Conservation (phyloP, 2,888 invertebrate genomes). For the Synergus itoensis region DNA sequence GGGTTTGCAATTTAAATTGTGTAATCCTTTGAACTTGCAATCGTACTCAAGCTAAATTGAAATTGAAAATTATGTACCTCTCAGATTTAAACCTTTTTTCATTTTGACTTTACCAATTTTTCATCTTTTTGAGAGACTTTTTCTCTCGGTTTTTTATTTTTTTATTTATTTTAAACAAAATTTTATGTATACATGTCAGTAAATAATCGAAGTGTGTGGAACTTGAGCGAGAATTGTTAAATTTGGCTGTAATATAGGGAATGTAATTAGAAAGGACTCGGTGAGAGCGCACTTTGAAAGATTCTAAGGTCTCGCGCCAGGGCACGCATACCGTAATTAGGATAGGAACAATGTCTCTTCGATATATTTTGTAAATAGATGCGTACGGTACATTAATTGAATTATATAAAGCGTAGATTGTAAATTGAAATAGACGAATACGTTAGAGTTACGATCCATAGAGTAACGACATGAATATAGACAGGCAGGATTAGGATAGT, state of each 20-base stretch:
- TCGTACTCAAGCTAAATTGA: no score
- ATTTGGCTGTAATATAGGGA: slow-evolving; percentile 76
- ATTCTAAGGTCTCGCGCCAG: slow-evolving; percentile 69
- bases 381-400: slow-evolving; percentile 61
- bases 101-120: slow-evolving; percentile 55
- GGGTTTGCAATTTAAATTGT: background rate
- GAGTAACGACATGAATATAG: slow-evolving; percentile 57
- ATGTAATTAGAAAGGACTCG: slow-evolving; percentile 68
- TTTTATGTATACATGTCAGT: slow-evolving; percentile 44
- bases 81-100: slow-evolving; percentile 20
- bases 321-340: slow-evolving; percentile 74
- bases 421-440: slow-evolving; percentile 49
- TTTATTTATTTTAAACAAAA: slow-evolving; percentile 38
- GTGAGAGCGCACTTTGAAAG: slow-evolving; percentile 68
- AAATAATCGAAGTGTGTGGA: slow-evolving; percentile 62
- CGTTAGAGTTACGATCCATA: slow-evolving; percentile 68
- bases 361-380: slow-evolving; percentile 74
- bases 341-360: slow-evolving; percentile 72
- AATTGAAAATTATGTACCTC: background rate
- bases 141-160: slow-evolving; percentile 43
- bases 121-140: slow-evolving; percentile 43
- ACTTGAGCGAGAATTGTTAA: slow-evolving; percentile 74
- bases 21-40: no score
- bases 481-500: slow-evolving; percentile 69
- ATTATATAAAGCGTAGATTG: slow-evolving; percentile 58